Base-by-base conservation (phyloP, 2,797 vertebrate species). In the Graptemys geographica region DNA sequence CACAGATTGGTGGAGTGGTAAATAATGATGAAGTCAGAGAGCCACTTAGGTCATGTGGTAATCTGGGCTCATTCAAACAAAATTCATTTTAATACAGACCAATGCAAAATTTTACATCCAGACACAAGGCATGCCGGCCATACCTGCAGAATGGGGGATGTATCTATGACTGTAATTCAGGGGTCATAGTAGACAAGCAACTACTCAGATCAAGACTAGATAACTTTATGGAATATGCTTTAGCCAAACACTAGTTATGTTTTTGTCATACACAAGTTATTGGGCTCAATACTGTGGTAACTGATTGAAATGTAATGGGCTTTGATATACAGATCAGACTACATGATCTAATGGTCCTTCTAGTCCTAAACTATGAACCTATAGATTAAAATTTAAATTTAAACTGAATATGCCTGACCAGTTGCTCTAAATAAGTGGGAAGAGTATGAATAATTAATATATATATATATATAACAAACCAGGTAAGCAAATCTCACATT, bases 241-340 rank as follows among this genome's bases (percentile, higher is more conserved):
- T 12, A 57, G 16, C 12, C 10, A 82, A n/a, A 84, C 65, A 72
- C n/a, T 21, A 72, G 10, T 37, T 72, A 72, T 72, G 65, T 37
- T 37, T 72, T 37, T n/a, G 65, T 72, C 19, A 72, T 15, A 3
- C n/a, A 16, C 1, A 0, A 41, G 82, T 89, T 78, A 19, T 6
- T 90, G 56, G 2, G 0, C 56, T 87, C 19, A 47, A 3, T 3
- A 16, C 4, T 44, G 33, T 51, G 16, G 79, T 59, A 72, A 78
- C 18, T 0, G 0, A 83, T 6, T 69, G 59, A 87, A n/a, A 33
- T 37, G 31, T 6, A 52, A 25, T 25, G 16, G 16, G 11, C 55
- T 69, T 25, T 28, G 18, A 80, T 15, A 8, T 1, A 37, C 8
- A 86, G 5, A 0, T 37, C 31, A 80, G 16, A 84, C 18, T 28